Conservation (phyloP, 2,797 vertebrate genomes). For the Rhinatrema bivittatum region DNA sequence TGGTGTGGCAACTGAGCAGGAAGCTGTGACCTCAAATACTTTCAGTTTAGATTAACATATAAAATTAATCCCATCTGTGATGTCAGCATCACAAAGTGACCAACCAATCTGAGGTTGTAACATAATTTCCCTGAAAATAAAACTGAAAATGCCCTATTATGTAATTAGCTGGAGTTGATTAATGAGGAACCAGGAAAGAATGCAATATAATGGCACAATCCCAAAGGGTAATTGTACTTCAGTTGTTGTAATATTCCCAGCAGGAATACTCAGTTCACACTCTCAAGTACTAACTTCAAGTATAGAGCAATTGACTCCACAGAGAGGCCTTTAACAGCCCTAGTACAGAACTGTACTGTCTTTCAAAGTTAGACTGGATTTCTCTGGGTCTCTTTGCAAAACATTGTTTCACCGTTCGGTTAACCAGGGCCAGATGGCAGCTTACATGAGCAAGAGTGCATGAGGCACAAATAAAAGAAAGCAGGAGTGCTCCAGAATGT, state of each 20-base stretch:
- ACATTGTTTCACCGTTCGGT: slow-evolving; percentile 28
- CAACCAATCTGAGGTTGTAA: too few species aligned
- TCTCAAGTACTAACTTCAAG: slow-evolving; percentile 35
- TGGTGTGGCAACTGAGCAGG: too few species aligned
- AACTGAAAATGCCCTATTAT: slow-evolving; percentile 6
- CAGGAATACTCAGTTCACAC: slow-evolving; percentile 26
- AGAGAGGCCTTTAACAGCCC: slow-evolving; percentile 16
- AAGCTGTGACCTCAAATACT: too few species aligned
- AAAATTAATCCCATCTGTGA: too few species aligned
- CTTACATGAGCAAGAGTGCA: slow-evolving; percentile 39
- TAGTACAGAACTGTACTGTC: slow-evolving; percentile 18
- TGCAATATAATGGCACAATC: slow-evolving; percentile 15
- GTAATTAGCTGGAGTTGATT: slow-evolving; percentile 1
- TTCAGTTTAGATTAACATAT: too few species aligned
- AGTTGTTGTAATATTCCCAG: slow-evolving; percentile 13
- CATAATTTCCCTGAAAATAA: neutral
- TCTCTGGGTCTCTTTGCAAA: slow-evolving; percentile 43
- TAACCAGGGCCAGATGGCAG: slow-evolving; percentile 60
- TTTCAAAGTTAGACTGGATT: too few species aligned
- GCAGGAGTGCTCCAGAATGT: slow-evolving; percentile 39
- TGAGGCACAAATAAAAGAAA: slow-evolving; percentile 45
- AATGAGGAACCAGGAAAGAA: too few species aligned
- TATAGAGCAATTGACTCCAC: slow-evolving; percentile 13
- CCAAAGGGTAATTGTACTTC: slow-evolving; percentile 15
- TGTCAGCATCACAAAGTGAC: too few species aligned